phyloP scores from a whole-genome alignment of 2,888 invertebrate species.

The Andrena haemorrhoa region DNA sequence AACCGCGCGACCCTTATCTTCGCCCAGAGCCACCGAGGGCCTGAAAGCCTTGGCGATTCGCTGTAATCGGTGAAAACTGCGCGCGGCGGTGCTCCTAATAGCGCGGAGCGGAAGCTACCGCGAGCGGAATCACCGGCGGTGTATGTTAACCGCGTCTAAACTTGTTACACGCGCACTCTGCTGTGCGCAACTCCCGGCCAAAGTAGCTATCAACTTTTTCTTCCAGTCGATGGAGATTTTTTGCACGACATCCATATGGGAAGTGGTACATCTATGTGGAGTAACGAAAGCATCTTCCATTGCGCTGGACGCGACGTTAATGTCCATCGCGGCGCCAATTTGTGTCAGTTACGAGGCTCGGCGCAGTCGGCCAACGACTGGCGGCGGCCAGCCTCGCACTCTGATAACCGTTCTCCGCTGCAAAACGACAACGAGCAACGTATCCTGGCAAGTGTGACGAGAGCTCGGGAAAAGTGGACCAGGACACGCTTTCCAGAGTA shows the following conservation, averaged over 20 bases:
- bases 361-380: not conserved
- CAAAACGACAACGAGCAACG: conserved; percentile 5
- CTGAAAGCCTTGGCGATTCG: not conserved
- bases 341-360: conserved; percentile 13
- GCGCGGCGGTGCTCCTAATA: not conserved
- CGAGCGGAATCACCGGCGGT: not conserved
- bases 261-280: not conserved
- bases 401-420: not conserved
- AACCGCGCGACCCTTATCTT: not conserved
- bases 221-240: too few species aligned
- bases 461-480: conserved; percentile 42
- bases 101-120: not conserved
- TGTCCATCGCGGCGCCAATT: conserved; percentile 16
- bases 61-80: not conserved
- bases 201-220: too few species aligned
- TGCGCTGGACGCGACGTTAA: not conserved
- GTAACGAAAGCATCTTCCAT: not conserved
- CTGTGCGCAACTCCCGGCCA: too few species aligned
- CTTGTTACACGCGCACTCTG: too few species aligned
- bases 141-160: not conserved
- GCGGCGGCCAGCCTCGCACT: not conserved
- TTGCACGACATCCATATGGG: not conserved
- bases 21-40: not conserved
- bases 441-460: conserved; percentile 5
- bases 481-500: conserved; percentile 47